Conservation (phyloP, 2,888 invertebrate species). For the Erebia epiphron region DNA sequence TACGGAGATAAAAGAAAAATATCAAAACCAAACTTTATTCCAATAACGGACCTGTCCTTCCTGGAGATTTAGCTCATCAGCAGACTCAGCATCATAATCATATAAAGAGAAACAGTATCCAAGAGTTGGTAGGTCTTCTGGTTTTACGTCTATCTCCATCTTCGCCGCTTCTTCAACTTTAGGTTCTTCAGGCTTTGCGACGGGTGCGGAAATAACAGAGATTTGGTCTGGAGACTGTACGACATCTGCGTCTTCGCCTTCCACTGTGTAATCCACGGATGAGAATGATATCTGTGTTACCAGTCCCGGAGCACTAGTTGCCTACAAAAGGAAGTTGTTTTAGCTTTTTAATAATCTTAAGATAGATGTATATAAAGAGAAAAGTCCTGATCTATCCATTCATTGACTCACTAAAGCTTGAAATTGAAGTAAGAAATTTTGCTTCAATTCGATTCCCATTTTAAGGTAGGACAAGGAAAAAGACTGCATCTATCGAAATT, state of each 20-base stretch:
- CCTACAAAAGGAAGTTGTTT: slow-evolving; percentile 45
- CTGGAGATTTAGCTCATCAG: slow-evolving; percentile 94
- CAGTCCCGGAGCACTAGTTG: slow-evolving; percentile 82
- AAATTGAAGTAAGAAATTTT: too few relatives aligned
- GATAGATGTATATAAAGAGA: too few relatives aligned
- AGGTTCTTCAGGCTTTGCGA: slow-evolving; percentile 68
- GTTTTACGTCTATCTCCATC: slow-evolving; percentile 40
- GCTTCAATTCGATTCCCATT: too few relatives aligned
- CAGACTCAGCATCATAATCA: slow-evolving; percentile 95
- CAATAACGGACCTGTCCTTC: slow-evolving; percentile 89
- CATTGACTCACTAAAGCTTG: too few relatives aligned
- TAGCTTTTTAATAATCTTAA: neutral
- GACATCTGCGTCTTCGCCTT: slow-evolving; percentile 89
- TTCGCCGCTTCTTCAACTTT: slow-evolving; percentile 48
- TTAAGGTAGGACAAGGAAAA: too few relatives aligned
- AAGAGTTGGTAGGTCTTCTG: slow-evolving; percentile 54
- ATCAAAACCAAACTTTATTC: neutral
- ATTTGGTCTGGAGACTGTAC: slow-evolving; percentile 88
- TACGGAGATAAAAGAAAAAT: neutral
- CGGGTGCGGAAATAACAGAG: slow-evolving; percentile 85
- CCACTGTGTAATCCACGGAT: slow-evolving; percentile 95
- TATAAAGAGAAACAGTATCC: slow-evolving; percentile 94
- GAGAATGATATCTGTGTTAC: slow-evolving; percentile 95
- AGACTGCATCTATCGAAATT: too few relatives aligned
- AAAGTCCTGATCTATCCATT: too few relatives aligned